Evolutionary conservation across 2,113 vertebrate species (phyloP).

Genomic region (Oreocharis arfaki): DNA sequence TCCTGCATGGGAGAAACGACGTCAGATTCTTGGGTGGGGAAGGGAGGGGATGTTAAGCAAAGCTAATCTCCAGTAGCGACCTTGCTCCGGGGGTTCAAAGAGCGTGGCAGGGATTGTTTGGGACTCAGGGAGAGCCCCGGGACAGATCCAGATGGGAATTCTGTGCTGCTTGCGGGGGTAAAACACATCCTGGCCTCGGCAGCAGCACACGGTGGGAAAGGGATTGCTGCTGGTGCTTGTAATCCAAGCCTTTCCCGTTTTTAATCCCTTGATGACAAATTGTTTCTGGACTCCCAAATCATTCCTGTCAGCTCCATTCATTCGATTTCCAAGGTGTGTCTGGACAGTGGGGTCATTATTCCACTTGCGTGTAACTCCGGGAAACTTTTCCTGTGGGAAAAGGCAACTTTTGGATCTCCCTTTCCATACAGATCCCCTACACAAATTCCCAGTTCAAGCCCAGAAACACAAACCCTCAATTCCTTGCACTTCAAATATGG

Average conservation of each 20-base stretch:
- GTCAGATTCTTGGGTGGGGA: constrained; percentile 40
- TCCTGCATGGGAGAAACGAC: not conserved
- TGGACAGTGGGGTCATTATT: not conserved
- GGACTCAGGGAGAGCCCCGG: not conserved
- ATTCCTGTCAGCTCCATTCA: not conserved
- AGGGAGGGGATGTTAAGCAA: not conserved
- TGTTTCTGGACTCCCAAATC: not conserved
- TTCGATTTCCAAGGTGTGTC: not conserved
- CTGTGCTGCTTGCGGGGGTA: not conserved
- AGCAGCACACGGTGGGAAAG: not conserved
- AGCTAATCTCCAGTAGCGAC: not conserved
- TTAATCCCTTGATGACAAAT: constrained; percentile 18
- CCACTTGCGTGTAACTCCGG: not conserved
- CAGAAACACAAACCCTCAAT: not conserved
- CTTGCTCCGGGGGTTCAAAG: not conserved
- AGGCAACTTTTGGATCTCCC: not conserved
- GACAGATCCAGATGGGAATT: not conserved
- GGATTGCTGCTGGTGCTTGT: not conserved
- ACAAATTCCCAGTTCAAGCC: rapidly evolving
- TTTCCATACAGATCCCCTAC: not conserved
- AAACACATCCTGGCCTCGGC: not conserved
- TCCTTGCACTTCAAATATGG: not conserved
- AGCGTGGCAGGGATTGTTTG: not conserved
- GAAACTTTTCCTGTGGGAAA: not conserved
- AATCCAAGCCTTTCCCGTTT: not conserved